Percentiles rank a stretch among this genome's conserved stretches.
phyloP scores from a whole-genome alignment of 2,797 vertebrate species.

The Myiotriccus ornatus region DNA sequence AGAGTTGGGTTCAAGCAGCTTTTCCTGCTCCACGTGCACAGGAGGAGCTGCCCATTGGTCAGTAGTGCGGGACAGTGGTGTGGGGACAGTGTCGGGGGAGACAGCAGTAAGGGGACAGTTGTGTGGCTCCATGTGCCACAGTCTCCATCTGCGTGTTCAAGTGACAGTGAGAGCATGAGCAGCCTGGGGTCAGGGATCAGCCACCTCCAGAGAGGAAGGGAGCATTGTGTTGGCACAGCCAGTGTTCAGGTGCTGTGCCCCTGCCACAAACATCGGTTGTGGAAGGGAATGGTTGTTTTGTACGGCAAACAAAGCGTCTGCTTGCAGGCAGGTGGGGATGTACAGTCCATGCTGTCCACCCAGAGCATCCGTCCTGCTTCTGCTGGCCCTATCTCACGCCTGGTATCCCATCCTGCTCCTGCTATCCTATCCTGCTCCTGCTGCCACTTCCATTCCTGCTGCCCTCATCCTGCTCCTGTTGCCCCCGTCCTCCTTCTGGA shows the following conservation, averaged over 20 bases:
- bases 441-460: accelerated
- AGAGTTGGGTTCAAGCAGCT: not conserved
- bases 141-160: not conserved
- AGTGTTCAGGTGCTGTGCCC: not conserved
- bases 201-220: not conserved
- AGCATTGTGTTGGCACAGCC: not conserved
- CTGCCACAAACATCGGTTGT: too few species aligned
- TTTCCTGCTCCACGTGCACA: not conserved
- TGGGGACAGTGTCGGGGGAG: not conserved
- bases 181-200: not conserved
- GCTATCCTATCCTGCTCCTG: accelerated
- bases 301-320: too few species aligned
- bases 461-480: accelerated
- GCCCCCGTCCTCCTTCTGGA: not conserved
- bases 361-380: not conserved
- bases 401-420: accelerated
- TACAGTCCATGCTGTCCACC: accelerated
- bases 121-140: not conserved
- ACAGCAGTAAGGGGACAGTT: not conserved
- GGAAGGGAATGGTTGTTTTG: accelerated
- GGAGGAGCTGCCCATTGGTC: not conserved
- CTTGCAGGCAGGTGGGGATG: not conserved
- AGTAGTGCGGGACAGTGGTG: not conserved
- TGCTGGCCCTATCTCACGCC: too few species aligned
- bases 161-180: not conserved